phyloP scores from a whole-genome alignment of 1,140 invertebrate genomes.

The Helicoverpa armigera region DNA sequence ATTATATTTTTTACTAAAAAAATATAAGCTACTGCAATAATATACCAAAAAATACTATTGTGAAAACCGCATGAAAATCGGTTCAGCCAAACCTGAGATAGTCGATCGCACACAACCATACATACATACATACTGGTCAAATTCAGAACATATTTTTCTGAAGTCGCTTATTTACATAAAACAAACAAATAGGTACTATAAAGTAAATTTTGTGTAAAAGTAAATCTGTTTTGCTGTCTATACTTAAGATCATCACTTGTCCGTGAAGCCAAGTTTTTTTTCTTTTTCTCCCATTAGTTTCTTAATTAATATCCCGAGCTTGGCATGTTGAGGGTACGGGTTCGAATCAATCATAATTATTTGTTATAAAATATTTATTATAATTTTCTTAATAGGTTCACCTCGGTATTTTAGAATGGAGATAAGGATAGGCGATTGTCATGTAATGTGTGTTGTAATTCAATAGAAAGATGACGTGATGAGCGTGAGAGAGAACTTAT shows the following conservation, averaged over 20 bases:
- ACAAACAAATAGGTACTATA: too few relatives aligned
- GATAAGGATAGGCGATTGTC: background rate
- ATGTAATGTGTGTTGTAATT: conserved; percentile 1
- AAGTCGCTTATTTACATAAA: too few relatives aligned
- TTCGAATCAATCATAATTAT: conserved; percentile 77
- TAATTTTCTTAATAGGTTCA: conserved; percentile 55
- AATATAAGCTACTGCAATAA: too few relatives aligned
- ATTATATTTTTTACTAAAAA: too few relatives aligned
- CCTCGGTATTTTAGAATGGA: conserved; percentile 4
- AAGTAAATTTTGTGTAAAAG: too few relatives aligned
- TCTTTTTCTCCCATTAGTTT: conserved; percentile 74
- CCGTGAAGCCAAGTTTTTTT: conserved; percentile 62
- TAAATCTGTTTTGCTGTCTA: conserved; percentile 54
- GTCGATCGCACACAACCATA: too few relatives aligned
- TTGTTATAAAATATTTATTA: conserved; percentile 68
- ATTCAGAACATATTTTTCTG: too few relatives aligned
- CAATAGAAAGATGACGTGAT: conserved; percentile 5
- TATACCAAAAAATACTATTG: too few relatives aligned
- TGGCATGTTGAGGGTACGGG: conserved; percentile 62
- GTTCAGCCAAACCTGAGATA: too few relatives aligned
- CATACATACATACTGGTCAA: too few relatives aligned
- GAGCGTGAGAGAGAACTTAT: background rate
- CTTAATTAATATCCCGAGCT: conserved; percentile 74
- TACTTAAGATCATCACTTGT: conserved; percentile 62
- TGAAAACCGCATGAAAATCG: too few relatives aligned